Evolutionary conservation across 2,888 invertebrate genomes (phyloP).

Genomic region (Xylota segnis): DNA sequence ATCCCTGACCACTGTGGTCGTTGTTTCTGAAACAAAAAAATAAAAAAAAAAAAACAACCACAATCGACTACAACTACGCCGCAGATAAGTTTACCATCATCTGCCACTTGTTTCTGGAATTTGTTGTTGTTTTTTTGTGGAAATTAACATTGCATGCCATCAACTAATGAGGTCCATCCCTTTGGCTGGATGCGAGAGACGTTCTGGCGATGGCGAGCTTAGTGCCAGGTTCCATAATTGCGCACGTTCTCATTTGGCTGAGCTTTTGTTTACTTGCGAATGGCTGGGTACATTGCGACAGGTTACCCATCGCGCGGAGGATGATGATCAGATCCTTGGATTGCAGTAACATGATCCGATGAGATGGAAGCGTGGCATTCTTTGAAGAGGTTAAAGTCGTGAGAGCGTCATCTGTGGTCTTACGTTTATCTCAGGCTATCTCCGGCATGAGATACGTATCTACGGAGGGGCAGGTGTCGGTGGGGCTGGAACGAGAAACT

Average conservation of each 20-base stretch:
- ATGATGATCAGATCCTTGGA: slow-evolving; percentile 59
- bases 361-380: slow-evolving; percentile 42
- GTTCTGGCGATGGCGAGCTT: slow-evolving; percentile 69
- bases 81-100: slow-evolving; percentile 39
- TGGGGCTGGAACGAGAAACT: background rate
- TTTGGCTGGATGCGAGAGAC: slow-evolving; percentile 45
- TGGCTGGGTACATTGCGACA: slow-evolving; percentile 46
- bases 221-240: slow-evolving; percentile 58
- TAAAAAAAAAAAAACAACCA: background rate
- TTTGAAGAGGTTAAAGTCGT: slow-evolving; percentile 50
- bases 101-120: slow-evolving; percentile 60
- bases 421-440: background rate
- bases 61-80: slow-evolving; percentile 1
- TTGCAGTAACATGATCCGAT: slow-evolving; percentile 46
- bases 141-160: slow-evolving; percentile 75
- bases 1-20: slow-evolving; percentile 39
- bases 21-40: slow-evolving; percentile 6
- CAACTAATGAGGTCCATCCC: slow-evolving; percentile 74
- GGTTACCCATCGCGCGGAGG: slow-evolving; percentile 32
- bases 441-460: slow-evolving; percentile 5
- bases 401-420: slow-evolving; percentile 53
- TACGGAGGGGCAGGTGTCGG: background rate
- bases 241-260: slow-evolving; percentile 62
- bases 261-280: slow-evolving; percentile 64
- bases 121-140: slow-evolving; percentile 35